Evolutionary conservation across 1,140 invertebrate species (phyloP), one percentile per base, ranked within the genome.

Genomic region (Mya arenaria): DNA sequence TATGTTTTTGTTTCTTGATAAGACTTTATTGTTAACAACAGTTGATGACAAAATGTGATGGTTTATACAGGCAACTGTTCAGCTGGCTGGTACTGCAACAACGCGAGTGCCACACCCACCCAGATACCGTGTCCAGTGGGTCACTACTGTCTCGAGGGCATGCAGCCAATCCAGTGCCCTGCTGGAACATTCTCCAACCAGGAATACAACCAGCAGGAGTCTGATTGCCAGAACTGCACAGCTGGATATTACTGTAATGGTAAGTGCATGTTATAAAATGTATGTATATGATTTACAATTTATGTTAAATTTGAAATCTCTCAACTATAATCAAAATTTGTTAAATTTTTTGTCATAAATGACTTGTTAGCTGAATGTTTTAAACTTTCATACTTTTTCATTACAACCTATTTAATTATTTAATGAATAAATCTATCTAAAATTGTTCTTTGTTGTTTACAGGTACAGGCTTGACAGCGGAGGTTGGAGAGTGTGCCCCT

Each of bases 151-250:
- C 84, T 77, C 34, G 80, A 78, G 25, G 91, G 90, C 28, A 77
- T 58, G 25, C 83, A 89, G 44, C 91, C 91, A 5, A 78, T 63
- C 23, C 73, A 82, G 0, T 92, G 91, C 72, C 89, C 90, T 15
- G 83, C 89, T 13, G 91, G 91, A 41, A 91, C 91, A 10, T 91
- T 88, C 63, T 87, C 89, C 30, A 78, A 75, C 66, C 78, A 78
- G 0, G 73, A 81, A 13, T 79, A 88, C 34, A 88, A 87, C 37
- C 44, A 78, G 25, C 79, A 84, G 4, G 58, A 86, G 8, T 56
- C 65, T 13, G 89, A 92, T 63, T 92, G 91, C 71, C 30, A 79
- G n/a, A 89, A 89, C 80, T 92, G 91, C 81, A 91, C 90, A 30
- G 90, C 88, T 34, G 91, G 90, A 28, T 73, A 74, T 23, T 92